Conservation (phyloP, 2,797 vertebrate genomes). For the Crenichthys baileyi region DNA sequence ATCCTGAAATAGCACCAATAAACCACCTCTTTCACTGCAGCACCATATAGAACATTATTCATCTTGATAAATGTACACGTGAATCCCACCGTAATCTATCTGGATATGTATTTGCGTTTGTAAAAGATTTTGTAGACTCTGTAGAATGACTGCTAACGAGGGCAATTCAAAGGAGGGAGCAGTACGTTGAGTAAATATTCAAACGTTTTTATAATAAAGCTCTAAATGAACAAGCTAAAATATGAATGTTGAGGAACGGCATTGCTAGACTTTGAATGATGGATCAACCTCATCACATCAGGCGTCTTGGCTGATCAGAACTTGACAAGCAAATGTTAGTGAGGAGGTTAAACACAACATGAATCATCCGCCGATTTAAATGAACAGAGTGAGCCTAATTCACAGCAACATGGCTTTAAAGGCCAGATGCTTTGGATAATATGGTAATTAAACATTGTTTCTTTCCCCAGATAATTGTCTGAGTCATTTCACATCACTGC, state of each 20-base stretch:
- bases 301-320: neutral
- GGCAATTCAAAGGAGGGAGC: neutral
- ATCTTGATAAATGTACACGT: conserved; percentile 3
- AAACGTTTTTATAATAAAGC: neutral
- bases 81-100: neutral
- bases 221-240: neutral
- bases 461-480: neutral
- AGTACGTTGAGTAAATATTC: neutral
- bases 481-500: neutral
- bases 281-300: neutral
- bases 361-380: neutral
- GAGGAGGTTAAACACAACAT: neutral
- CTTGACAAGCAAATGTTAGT: neutral
- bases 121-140: neutral
- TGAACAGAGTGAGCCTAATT: neutral
- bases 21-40: neutral
- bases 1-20: conserved; percentile 28
- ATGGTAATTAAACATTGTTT: neutral
- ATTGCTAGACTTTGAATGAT: neutral
- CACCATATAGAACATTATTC: neutral
- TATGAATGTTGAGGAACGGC: neutral
- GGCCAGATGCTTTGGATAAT: neutral
- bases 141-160: neutral
- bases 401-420: neutral
- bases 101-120: neutral